Evolutionary conservation across 2,888 invertebrate species (phyloP).

Genomic region (Lochmaea crataegi): DNA sequence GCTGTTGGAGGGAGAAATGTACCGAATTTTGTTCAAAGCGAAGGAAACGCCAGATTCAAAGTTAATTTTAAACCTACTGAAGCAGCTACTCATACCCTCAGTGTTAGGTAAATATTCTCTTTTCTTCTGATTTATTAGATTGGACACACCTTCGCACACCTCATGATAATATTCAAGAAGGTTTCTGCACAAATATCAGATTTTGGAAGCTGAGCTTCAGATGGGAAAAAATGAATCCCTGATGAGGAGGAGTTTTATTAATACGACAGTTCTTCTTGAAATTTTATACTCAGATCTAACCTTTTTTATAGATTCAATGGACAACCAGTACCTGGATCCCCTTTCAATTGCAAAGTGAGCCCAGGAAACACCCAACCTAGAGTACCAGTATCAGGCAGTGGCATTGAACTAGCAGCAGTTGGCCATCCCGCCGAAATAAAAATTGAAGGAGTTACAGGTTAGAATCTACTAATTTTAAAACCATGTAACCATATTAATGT

Average conservation of each 20-base stretch:
- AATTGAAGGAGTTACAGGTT: slow-evolving; percentile 68
- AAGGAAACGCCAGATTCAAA: slow-evolving; percentile 95
- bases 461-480: neutral
- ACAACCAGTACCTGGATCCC: slow-evolving; percentile 86
- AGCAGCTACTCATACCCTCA: slow-evolving; percentile 89
- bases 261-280: too few relatives aligned
- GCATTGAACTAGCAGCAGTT: slow-evolving; percentile 77
- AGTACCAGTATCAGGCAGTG: slow-evolving; percentile 73
- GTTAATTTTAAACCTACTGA: slow-evolving; percentile 96
- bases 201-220: too few relatives aligned
- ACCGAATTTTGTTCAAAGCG: slow-evolving; percentile 97
- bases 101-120: slow-evolving; percentile 74
- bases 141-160: too few relatives aligned
- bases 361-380: slow-evolving; percentile 73
- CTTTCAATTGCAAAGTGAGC: slow-evolving; percentile 89
- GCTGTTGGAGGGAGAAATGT: slow-evolving; percentile 97
- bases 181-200: too few relatives aligned
- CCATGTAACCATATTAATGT: neutral
- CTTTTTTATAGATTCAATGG: slow-evolving; percentile 73
- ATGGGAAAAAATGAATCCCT: too few relatives aligned
- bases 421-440: slow-evolving; percentile 73
- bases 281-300: slow-evolving; percentile 13
- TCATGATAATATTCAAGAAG: neutral
- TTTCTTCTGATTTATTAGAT: neutral
- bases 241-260: too few relatives aligned